These are phyloP conservation scores for Morinoia aosen DNA, from an alignment of 2,888 invertebrate genomes.

Conservation along the genomic window DNA sequence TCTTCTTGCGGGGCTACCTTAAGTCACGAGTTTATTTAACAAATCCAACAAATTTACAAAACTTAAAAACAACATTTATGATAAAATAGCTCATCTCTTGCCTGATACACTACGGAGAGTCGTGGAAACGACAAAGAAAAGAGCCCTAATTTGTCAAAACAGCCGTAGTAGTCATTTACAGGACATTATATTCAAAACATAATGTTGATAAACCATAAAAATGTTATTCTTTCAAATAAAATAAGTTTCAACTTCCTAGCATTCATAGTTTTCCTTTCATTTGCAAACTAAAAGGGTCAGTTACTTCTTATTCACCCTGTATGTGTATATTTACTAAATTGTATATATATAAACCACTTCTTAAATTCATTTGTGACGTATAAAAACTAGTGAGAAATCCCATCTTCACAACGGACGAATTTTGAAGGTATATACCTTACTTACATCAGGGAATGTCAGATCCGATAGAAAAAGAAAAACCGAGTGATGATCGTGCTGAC, in stretches of 20 bases:
- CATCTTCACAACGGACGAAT: too few species aligned
- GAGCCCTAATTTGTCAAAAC: not conserved
- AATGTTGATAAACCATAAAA: not conserved
- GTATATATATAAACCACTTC: too few species aligned
- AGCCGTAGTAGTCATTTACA: not conserved
- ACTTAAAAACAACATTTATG: conserved; percentile 12
- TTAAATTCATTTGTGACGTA: too few species aligned
- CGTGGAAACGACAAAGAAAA: conserved; percentile 22
- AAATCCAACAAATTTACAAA: conserved; percentile 9
- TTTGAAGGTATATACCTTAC: too few species aligned
- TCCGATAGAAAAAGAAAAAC: too few species aligned
- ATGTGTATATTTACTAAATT: too few species aligned
- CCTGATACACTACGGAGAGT: not conserved
- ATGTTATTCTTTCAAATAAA: not conserved
- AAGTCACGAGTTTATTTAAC: conserved; percentile 49
- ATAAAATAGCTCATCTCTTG: conserved; percentile 25
- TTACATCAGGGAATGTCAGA: too few species aligned
- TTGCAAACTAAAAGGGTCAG: not conserved
- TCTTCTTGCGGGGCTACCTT: conserved; percentile 29
- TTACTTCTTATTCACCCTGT: not conserved
- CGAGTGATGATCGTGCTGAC: too few species aligned
- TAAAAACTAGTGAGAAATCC: too few species aligned
- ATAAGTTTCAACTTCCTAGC: conserved; percentile 5
- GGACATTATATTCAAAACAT: conserved; percentile 41
- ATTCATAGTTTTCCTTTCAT: conserved; percentile 31